These are phyloP conservation scores for Cynoglossus semilaevis DNA, from an alignment of 2,113 vertebrate species.

Conservation along the genomic window DNA sequence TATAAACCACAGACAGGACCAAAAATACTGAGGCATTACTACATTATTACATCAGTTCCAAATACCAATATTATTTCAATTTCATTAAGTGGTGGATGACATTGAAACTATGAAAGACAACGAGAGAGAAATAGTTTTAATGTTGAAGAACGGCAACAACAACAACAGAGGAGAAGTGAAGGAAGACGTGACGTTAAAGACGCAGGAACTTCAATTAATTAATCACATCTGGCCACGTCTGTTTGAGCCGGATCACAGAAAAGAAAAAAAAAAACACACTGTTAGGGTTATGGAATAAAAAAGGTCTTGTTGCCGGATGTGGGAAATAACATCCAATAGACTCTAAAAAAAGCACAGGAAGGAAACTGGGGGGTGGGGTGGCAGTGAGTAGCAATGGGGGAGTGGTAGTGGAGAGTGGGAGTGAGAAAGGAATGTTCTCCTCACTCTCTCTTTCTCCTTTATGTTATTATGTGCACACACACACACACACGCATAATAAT, in stretches of 20 bases:
- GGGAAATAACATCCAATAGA: constrained; percentile 85
- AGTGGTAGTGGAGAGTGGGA: constrained; percentile 75
- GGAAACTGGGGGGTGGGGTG: constrained; percentile 92
- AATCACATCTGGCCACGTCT: constrained; percentile 55
- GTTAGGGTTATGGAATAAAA: constrained; percentile 79
- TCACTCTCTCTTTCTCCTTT: constrained; percentile 66
- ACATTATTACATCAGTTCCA: too few species aligned
- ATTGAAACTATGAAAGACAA: too few species aligned
- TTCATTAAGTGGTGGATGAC: too few species aligned
- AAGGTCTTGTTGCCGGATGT: constrained; percentile 95
- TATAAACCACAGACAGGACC: too few species aligned
- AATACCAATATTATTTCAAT: too few species aligned
- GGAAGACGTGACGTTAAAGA: constrained; percentile 3
- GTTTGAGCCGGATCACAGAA: constrained; percentile 57
- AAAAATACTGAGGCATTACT: too few species aligned
- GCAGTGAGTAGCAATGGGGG: constrained; percentile 73
- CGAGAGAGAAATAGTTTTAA: too few species aligned
- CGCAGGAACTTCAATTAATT: constrained; percentile 29
- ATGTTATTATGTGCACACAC: constrained; percentile 60
- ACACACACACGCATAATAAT: constrained; percentile 58
- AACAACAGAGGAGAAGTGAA: neutral
- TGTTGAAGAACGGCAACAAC: too few species aligned
- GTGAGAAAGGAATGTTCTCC: constrained; percentile 89
- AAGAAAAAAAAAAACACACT: too few species aligned
- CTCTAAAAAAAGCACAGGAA: constrained; percentile 99